Conservation (phyloP, 2,797 vertebrate genomes). For the Linurgus olivaceus region DNA sequence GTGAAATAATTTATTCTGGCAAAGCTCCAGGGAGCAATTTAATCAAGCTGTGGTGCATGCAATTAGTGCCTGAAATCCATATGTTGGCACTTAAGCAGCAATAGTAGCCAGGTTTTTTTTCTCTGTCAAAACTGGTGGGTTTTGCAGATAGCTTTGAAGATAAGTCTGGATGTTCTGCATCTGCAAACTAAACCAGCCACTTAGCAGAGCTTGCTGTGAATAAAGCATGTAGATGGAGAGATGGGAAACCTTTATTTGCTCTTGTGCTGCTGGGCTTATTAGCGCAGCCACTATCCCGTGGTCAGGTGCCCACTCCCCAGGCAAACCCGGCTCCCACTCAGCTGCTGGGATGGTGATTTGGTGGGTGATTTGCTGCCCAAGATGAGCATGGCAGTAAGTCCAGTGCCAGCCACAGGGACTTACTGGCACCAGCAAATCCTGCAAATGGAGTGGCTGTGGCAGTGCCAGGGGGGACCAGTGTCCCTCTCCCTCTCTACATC, state of each 20-base stretch:
- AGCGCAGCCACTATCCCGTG: not conserved
- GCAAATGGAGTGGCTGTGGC: not conserved
- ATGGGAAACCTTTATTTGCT: not conserved
- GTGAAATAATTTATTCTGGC: constrained; percentile 35
- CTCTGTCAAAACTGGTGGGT: not conserved
- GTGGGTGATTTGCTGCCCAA: not conserved
- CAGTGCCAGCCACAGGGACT: not conserved
- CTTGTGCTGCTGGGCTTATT: not conserved
- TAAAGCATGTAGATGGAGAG: accelerated
- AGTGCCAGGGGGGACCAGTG: not conserved
- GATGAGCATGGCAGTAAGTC: accelerated
- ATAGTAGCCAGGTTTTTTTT: not conserved
- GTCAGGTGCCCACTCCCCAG: not conserved
- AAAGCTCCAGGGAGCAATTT: constrained; percentile 36
- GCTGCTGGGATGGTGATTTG: not conserved
- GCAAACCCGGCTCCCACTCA: not conserved
- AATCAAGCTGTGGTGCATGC: not conserved
- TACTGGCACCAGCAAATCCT: not conserved
- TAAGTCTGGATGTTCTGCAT: not conserved
- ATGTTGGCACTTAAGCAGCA: constrained; percentile 13
- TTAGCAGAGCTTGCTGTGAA: not conserved
- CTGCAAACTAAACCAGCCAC: not conserved
- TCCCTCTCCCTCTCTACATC: not conserved
- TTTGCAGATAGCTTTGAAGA: constrained; percentile 24
- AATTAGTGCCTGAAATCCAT: constrained; percentile 55